phyloP scores from a whole-genome alignment of 1,140 invertebrate species.

The Calycopis cecrops region DNA sequence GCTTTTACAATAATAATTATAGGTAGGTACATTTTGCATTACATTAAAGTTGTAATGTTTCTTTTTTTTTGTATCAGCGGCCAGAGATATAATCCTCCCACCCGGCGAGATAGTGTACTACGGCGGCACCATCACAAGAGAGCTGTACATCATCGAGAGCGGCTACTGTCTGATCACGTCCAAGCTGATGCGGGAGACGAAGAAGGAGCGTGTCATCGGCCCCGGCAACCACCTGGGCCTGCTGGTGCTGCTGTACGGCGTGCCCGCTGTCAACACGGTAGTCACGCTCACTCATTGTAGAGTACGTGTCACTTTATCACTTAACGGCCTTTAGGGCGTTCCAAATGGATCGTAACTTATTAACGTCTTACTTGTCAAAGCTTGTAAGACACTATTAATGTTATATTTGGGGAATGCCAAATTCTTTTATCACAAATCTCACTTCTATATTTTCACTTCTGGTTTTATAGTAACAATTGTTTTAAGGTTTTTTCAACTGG shows the following conservation, averaged over 20 bases:
- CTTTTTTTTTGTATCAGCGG: conserved; percentile 30
- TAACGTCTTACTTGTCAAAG: not conserved
- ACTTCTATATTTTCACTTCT: too few relatives aligned
- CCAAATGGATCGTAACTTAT: not conserved
- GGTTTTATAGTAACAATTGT: too few relatives aligned
- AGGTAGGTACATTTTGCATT: not conserved
- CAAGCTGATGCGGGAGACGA: conserved; percentile 38
- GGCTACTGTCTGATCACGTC: conserved; percentile 64
- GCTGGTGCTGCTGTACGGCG: conserved; percentile 56
- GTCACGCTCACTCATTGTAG: conserved; percentile 68
- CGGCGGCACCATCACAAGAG: conserved; percentile 56
- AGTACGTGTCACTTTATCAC: conserved; percentile 31
- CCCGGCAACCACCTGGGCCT: conserved; percentile 60
- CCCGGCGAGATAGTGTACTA: conserved; percentile 69
- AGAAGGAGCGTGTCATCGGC: conserved; percentile 50
- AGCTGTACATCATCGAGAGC: conserved; percentile 65
- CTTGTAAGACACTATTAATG: too few relatives aligned
- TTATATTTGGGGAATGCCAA: too few relatives aligned
- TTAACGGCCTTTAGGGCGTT: not conserved
- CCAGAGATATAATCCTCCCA: conserved; percentile 61
- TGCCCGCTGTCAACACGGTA: conserved; percentile 56
- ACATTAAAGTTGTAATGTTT: not conserved
- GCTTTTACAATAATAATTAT: too few relatives aligned
- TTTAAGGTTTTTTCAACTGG: too few relatives aligned
- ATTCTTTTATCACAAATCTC: too few relatives aligned